Conservation (phyloP, 2,888 invertebrate genomes). For the Netelia fuscicornis region DNA sequence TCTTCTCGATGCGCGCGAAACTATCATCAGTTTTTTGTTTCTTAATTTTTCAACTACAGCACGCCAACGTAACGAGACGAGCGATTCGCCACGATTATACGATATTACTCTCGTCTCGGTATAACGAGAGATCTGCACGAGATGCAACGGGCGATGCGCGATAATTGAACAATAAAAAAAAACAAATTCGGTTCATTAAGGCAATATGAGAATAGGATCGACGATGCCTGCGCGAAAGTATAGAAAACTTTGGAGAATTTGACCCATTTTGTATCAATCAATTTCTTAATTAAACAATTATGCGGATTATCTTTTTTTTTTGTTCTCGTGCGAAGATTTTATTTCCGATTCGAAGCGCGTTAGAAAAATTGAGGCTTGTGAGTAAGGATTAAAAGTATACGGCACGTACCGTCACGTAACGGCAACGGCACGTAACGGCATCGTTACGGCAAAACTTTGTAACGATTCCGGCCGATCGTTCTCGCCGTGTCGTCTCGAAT, state of each 20-base stretch:
- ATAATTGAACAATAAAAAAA: conserved; percentile 46
- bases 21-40: conserved; percentile 34
- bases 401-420: no score
- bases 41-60: neutral
- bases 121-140: conserved; percentile 42
- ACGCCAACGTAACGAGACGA: conserved; percentile 55
- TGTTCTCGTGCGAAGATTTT: neutral
- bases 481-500: no score
- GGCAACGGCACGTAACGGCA: no score
- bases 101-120: conserved; percentile 31
- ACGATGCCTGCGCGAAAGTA: conserved; percentile 16
- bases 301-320: neutral
- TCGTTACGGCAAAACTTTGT: no score
- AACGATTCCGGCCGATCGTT: no score
- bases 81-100: conserved; percentile 8
- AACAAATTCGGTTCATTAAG: conserved; percentile 14
- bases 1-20: conserved; percentile 33
- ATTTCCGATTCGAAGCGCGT: no score
- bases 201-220: neutral
- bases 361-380: no score
- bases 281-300: neutral
- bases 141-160: conserved; percentile 31
- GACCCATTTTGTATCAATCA: neutral
- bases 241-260: conserved; percentile 2
- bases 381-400: neutral